Evolutionary conservation across 1,140 invertebrate genomes (phyloP).

Genomic region (Andricus grossulariae): DNA sequence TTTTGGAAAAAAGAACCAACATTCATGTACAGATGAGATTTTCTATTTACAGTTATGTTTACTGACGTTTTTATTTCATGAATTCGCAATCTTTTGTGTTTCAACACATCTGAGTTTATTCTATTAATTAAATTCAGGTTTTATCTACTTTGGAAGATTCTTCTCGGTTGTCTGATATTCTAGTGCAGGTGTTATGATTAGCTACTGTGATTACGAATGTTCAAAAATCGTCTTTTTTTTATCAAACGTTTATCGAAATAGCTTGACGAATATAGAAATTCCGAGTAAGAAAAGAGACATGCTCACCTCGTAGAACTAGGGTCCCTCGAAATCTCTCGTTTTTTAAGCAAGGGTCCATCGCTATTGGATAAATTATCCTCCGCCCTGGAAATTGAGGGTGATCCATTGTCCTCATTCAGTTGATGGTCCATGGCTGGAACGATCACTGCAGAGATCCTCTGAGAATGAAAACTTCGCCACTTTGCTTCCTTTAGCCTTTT

Average conservation of each 20-base stretch:
- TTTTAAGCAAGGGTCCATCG: constrained; percentile 67
- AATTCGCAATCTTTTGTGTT: too few species aligned
- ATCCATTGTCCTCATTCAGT: constrained; percentile 56
- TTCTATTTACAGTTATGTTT: too few species aligned
- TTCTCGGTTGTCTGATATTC: too few species aligned
- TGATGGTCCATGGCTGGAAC: constrained; percentile 48
- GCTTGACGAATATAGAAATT: constrained; percentile 15
- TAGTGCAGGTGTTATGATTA: too few species aligned
- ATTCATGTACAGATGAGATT: too few species aligned
- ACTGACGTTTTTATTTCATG: too few species aligned
- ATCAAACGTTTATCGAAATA: neutral
- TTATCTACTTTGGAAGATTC: too few species aligned
- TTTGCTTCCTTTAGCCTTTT: constrained; percentile 15
- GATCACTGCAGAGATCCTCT: constrained; percentile 28
- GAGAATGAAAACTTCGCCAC: neutral
- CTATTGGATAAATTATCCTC: constrained; percentile 72
- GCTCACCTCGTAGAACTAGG: constrained; percentile 51
- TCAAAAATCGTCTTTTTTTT: too few species aligned
- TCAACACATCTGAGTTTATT: too few species aligned
- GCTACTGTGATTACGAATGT: too few species aligned
- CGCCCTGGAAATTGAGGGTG: constrained; percentile 70
- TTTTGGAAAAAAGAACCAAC: too few species aligned
- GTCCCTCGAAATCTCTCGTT: constrained; percentile 48
- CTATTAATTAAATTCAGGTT: too few species aligned
- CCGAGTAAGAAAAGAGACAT: constrained; percentile 31